A percentile compares a stretch with the other conserved stretches of the same genome.
Evolutionary conservation across 53 echinoderm and acorn worm genomes (phyloP).

Genomic region (Glandiceps talaboti): DNA sequence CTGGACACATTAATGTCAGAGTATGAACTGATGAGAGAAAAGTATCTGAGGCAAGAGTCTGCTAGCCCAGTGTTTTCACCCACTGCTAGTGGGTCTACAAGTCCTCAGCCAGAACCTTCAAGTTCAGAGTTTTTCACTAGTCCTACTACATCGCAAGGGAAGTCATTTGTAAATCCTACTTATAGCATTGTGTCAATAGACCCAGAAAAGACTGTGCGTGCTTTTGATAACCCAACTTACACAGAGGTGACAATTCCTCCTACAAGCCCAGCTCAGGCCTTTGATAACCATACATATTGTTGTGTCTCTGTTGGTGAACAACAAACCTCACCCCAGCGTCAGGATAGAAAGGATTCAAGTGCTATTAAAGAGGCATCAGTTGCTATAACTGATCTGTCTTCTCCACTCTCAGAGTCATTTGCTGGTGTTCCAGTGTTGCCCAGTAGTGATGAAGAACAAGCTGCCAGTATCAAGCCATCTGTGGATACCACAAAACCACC

Average conservation of each 20-base stretch:
- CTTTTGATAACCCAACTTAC: not conserved
- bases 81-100: not conserved
- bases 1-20: conserved; percentile 79
- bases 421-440: no score
- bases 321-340: no score
- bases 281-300: not conserved
- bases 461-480: no score
- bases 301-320: no score
- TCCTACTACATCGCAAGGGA: not conserved
- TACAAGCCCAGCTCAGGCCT: not conserved
- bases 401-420: no score
- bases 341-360: no score
- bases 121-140: not conserved
- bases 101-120: conserved; percentile 8
- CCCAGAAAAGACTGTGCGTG: not conserved
- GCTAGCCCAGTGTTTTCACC: conserved; percentile 58
- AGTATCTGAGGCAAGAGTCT: conserved; percentile 53
- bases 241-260: not conserved
- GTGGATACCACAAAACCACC: no score
- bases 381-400: no score
- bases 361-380: no score
- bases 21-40: conserved; percentile 77
- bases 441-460: no score
- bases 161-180: no score
- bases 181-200: not conserved